These are phyloP conservation scores for Lepidotrigona ventralis DNA, from an alignment of 1,140 invertebrate species.

Conservation along the genomic window DNA sequence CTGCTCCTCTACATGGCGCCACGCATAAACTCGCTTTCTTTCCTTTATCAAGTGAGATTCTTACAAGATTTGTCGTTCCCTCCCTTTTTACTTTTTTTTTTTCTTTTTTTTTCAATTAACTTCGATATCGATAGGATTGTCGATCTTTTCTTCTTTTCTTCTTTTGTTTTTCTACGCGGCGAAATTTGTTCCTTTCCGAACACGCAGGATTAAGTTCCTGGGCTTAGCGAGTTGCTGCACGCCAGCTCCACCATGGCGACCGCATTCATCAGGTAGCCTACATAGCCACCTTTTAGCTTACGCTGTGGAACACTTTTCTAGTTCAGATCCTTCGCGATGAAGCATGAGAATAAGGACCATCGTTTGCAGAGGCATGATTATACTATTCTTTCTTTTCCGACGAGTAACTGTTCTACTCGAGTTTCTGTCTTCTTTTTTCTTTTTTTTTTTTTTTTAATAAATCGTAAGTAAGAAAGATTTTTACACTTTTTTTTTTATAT, in stretches of 20 bases:
- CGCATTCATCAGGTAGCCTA: slow-evolving; percentile 31
- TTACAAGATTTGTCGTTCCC: background rate
- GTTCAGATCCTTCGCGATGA: background rate
- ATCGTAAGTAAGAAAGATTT: background rate
- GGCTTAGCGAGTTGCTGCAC: slow-evolving; percentile 71
- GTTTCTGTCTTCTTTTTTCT: background rate
- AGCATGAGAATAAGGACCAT: background rate
- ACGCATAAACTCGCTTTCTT: background rate
- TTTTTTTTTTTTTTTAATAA: background rate
- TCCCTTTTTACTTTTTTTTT: too few species aligned
- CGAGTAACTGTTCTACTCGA: background rate
- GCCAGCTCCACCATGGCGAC: slow-evolving; percentile 65
- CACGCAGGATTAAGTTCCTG: slow-evolving; percentile 54
- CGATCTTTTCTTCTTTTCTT: background rate
- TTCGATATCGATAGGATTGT: background rate
- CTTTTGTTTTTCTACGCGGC: background rate
- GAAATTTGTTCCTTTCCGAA: background rate
- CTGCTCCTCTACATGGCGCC: slow-evolving; percentile 53
- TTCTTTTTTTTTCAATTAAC: background rate
- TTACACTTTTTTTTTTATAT: background rate
- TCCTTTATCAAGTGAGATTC: background rate
- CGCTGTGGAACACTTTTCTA: background rate
- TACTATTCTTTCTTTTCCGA: background rate
- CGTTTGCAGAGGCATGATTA: slow-evolving; percentile 9
- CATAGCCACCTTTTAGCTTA: slow-evolving; percentile 26